Base-by-base conservation (phyloP, 2,888 invertebrate genomes). In the Eupithecia inturbata region DNA sequence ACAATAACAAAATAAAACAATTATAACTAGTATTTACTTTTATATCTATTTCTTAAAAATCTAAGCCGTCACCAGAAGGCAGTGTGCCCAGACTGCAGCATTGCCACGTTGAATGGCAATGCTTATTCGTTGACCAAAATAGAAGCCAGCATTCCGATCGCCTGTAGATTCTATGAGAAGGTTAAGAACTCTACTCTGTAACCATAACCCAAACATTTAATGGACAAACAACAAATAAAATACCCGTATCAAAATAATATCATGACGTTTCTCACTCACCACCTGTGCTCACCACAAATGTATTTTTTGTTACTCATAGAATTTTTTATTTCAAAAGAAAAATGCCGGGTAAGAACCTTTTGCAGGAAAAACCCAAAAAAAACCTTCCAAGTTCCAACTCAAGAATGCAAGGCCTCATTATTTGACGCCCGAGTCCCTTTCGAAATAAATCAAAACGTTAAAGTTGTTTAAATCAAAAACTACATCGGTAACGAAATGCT, bases 321-420 rank as follows among this genome's bases (percentile, higher is more conserved):
- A 9, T 49, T 53, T 4, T 57, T 57, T 26, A 26, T 57, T 26
- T 26, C 57, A 22, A 22, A 9, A 26, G 26, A 57, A 49, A 57
- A 57, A 26, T 57, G 22, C 1, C 57, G 67, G 62, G 14, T 39
- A 28, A 26, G 14, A 5, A 67, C 41, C 26, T 45, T 45, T 67
- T 67, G 31, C 19, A 62, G 67, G 45, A 41, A 67, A 45, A 45
- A 10, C 41, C 26, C 26, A 28, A 28, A 67, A 41, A 67, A 67
- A 19, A 26, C 67, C 62, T 7, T 16, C 28, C 60, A 26, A 26
- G 26, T 28, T 28, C 26, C 62, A 2, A 28, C 31, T 7, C 62
- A 62, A 62, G 62, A 28, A 62, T 14, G 16, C 62, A 62, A 60
- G 60, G 60, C 7, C 16, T 28, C 28, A 6, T 19, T 28, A 28